These are phyloP conservation scores for Caenorhabditis brenneri DNA, from an alignment of 1,140 invertebrate species.

Conservation along the genomic window DNA sequence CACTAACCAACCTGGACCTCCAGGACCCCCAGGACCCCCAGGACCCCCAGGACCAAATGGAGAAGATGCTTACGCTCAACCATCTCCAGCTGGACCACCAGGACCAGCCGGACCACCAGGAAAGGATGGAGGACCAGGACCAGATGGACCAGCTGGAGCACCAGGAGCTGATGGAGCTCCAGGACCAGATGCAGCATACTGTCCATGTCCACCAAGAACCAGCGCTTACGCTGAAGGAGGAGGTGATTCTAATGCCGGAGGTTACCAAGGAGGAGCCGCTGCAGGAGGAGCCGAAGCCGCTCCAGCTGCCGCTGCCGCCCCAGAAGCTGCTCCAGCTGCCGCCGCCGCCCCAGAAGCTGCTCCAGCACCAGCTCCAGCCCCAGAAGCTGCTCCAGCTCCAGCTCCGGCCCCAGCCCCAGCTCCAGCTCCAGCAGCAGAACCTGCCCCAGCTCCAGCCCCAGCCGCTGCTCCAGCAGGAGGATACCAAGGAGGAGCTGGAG, in stretches of 20 bases:
- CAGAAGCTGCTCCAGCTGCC: neutral
- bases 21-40: constrained; percentile 44
- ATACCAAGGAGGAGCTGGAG: too few species aligned
- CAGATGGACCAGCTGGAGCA: constrained; percentile 1
- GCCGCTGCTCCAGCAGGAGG: neutral
- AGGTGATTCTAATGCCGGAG: neutral
- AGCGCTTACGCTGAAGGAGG: neutral
- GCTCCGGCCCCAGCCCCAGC: neutral
- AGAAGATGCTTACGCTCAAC: constrained; percentile 18
- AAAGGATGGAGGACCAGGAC: constrained; percentile 24
- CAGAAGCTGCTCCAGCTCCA: neutral
- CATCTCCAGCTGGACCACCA: constrained; percentile 12
- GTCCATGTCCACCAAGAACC: constrained; percentile 35
- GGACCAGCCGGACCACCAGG: constrained; percentile 37
- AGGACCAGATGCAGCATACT: constrained; percentile 26
- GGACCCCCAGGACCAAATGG: constrained; percentile 21
- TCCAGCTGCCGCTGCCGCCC: too few species aligned
- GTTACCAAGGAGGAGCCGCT: neutral
- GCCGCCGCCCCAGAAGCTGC: neutral
- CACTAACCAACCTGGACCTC: constrained; percentile 43
- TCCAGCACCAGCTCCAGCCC: neutral
- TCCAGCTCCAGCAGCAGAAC: neutral
- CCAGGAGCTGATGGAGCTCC: constrained; percentile 41
- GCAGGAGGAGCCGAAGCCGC: neutral
- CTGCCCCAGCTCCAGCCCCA: neutral